Percentiles rank a stretch among this genome's conserved stretches.
Conservation (phyloP, 2,888 invertebrate genomes). For the Dolomedes plantarius region DNA sequence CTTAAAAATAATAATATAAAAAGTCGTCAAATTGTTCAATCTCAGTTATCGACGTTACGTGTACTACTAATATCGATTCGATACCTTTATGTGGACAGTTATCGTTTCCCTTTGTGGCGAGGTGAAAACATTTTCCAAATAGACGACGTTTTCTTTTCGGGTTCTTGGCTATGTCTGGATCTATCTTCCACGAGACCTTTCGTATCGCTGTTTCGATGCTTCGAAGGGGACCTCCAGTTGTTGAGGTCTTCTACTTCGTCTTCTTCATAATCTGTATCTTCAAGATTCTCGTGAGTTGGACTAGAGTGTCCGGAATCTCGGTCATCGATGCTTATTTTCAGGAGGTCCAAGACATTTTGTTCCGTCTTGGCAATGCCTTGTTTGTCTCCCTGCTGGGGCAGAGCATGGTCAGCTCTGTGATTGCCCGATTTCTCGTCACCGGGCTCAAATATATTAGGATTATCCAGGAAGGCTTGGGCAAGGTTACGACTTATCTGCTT, state of each 20-base stretch:
- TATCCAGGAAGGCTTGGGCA: slow-evolving; percentile 79
- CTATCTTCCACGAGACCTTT: slow-evolving; percentile 46
- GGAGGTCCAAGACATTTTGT: slow-evolving; percentile 66
- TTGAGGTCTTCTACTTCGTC: slow-evolving; percentile 21
- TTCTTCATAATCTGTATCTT: slow-evolving; percentile 34
- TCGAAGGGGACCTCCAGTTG: slow-evolving; percentile 19
- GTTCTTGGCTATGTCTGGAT: slow-evolving; percentile 7
- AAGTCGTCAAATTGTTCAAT: no score
- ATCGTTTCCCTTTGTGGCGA: slow-evolving; percentile 41
- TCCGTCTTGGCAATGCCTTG: slow-evolving; percentile 22
- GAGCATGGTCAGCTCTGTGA: slow-evolving; percentile 31
- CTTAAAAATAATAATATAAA: no score
- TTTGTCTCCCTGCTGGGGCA: slow-evolving; percentile 1
- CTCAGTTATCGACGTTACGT: no score
- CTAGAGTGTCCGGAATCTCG: slow-evolving; percentile 68
- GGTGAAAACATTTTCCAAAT: slow-evolving; percentile 67
- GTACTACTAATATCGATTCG: no score
- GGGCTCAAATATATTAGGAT: slow-evolving; percentile 61
- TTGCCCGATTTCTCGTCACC: slow-evolving; percentile 26
- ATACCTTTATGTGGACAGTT: no score
- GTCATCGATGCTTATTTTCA: slow-evolving; percentile 66
- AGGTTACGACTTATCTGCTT: slow-evolving; percentile 90
- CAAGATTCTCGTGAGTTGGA: slow-evolving; percentile 48
- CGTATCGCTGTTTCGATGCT: slow-evolving; percentile 57
- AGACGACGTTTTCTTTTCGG: slow-evolving; percentile 40